Evolutionary conservation across 1,140 invertebrate genomes (phyloP).

Genomic region (Octopus sinensis): DNA sequence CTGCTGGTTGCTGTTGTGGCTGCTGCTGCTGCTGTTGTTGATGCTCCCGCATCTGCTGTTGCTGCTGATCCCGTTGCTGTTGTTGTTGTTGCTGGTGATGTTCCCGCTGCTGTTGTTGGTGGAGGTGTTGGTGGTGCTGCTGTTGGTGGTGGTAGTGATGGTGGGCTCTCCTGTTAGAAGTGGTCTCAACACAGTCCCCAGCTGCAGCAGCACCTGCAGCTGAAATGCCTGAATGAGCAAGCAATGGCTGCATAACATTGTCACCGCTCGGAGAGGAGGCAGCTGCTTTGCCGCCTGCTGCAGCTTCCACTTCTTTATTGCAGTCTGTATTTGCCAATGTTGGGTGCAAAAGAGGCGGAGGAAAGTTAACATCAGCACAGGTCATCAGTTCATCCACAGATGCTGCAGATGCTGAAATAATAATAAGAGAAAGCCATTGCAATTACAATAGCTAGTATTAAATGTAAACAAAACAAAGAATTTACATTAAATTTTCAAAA

Average conservation of each 20-base stretch:
- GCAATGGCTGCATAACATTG: background rate
- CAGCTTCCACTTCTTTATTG: background rate
- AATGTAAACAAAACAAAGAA: too few relatives aligned
- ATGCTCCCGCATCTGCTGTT: too few relatives aligned
- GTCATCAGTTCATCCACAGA: slow-evolving; percentile 41
- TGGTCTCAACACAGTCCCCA: slow-evolving; percentile 3
- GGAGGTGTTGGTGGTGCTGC: background rate
- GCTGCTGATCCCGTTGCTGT: background rate
- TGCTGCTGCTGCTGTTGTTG: background rate
- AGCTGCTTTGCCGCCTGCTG: slow-evolving; percentile 6
- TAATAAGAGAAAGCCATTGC: background rate
- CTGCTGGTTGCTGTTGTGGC: background rate
- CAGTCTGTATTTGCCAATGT: background rate
- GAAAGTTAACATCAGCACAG: slow-evolving; percentile 27
- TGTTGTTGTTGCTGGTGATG: background rate
- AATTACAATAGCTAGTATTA: too few relatives aligned
- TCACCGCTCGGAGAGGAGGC: background rate
- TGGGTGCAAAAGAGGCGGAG: slow-evolving; percentile 24
- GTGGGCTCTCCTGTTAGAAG: background rate
- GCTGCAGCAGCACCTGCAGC: slow-evolving; percentile 15
- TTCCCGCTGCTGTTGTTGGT: background rate
- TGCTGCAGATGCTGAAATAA: slow-evolving; percentile 7
- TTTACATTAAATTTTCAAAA: too few relatives aligned
- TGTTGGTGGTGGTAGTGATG: background rate
- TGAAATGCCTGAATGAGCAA: background rate